Percentiles rank a stretch among this genome's conserved stretches.
phyloP scores from a whole-genome alignment of 2,888 invertebrate species.

The Conistra vaccinii region DNA sequence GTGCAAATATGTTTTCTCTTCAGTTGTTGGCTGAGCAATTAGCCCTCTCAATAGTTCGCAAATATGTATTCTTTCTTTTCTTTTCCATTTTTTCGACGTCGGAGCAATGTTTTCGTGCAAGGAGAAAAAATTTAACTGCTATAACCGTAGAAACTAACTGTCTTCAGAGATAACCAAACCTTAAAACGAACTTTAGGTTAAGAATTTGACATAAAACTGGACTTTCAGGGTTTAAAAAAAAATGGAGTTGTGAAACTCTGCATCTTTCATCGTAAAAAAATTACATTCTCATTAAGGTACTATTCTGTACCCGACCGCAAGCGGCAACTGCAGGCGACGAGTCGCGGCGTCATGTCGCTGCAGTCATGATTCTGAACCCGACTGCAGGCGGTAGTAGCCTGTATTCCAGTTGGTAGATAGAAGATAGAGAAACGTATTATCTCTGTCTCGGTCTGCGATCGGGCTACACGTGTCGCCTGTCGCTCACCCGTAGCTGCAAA shows the following conservation, averaged over 20 bases:
- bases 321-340: no score
- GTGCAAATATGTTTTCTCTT: conserved; percentile 36
- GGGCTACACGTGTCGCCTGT: no score
- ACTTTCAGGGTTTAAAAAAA: neutral
- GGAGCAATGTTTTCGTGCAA: neutral
- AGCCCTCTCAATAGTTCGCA: conserved; percentile 28
- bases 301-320: no score
- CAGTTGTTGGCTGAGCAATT: conserved; percentile 45
- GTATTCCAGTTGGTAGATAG: no score
- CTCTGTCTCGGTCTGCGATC: no score
- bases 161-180: neutral
- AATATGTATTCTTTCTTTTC: conserved; percentile 16
- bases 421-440: no score
- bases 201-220: neutral
- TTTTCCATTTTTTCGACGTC: neutral
- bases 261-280: neutral
- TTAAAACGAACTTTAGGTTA: neutral
- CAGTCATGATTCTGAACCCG: no score
- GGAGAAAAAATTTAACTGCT: neutral
- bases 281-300: neutral
- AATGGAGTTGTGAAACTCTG: neutral
- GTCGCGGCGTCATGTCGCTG: no score
- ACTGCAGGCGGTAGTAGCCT: no score
- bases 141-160: neutral
- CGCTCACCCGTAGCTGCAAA: no score